These are phyloP conservation scores for Dinoponera quadriceps DNA, from an alignment of 1,140 invertebrate genomes.

Conservation along the genomic window DNA sequence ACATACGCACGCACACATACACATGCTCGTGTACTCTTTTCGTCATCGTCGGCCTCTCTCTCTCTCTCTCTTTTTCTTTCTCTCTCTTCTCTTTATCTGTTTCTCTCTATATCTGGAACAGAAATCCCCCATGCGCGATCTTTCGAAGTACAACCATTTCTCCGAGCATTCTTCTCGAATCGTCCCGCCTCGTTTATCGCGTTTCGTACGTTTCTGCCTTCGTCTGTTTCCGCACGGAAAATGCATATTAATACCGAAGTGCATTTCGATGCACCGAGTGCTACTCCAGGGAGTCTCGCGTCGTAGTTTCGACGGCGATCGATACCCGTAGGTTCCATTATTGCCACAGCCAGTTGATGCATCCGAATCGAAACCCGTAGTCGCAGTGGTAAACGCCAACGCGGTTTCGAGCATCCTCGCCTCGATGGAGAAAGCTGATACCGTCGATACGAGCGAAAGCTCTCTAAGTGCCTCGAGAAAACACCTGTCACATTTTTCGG, in stretches of 20 bases:
- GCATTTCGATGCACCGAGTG: slow-evolving; percentile 55
- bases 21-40: slow-evolving; percentile 17
- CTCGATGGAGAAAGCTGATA: slow-evolving; percentile 53
- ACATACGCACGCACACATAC: not conserved
- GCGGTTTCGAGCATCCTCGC: slow-evolving; percentile 46
- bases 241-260: slow-evolving; percentile 61
- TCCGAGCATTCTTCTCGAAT: slow-evolving; percentile 30
- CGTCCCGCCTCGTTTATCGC: slow-evolving; percentile 64
- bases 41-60: slow-evolving; percentile 45
- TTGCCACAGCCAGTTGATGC: slow-evolving; percentile 48
- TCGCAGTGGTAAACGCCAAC: slow-evolving; percentile 45
- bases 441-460: slow-evolving; percentile 51
- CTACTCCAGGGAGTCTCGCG: slow-evolving; percentile 45
- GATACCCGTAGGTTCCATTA: slow-evolving; percentile 61
- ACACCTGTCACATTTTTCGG: slow-evolving; percentile 58
- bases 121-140: slow-evolving; percentile 40
- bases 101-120: slow-evolving; percentile 6
- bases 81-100: not conserved
- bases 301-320: slow-evolving; percentile 36
- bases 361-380: slow-evolving; percentile 59
- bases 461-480: slow-evolving; percentile 55
- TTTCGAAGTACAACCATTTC: slow-evolving; percentile 35
- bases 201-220: slow-evolving; percentile 79
- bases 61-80: not conserved
- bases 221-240: slow-evolving; percentile 49